Conservation (phyloP, 2,797 vertebrate genomes). For the Nothura maculosa region DNA sequence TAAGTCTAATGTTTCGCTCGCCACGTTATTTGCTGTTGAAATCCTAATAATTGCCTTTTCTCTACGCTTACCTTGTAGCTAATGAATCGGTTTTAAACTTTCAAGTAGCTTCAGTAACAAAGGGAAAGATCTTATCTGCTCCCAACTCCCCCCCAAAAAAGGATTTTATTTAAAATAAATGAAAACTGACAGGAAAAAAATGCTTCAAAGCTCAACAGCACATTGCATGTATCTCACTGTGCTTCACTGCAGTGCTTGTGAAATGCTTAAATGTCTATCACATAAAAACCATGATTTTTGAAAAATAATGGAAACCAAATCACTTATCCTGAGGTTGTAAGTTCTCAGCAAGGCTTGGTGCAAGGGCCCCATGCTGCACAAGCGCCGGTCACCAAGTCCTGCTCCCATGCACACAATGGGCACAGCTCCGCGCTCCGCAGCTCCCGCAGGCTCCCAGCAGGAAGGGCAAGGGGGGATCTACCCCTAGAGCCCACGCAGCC, state of each 20-base stretch:
- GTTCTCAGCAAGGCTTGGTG: too few relatives aligned
- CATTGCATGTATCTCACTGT: neutral
- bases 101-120: slow-evolving; percentile 3
- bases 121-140: neutral
- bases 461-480: neutral
- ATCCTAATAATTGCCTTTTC: slow-evolving; percentile 30
- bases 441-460: neutral
- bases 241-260: neutral
- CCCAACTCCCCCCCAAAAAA: neutral
- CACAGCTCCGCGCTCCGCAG: neutral
- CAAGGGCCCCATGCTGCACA: too few relatives aligned
- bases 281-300: neutral
- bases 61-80: neutral
- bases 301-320: neutral
- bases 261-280: neutral
- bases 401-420: too few relatives aligned
- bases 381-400: too few relatives aligned
- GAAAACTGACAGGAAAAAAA: neutral
- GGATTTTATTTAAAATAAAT: neutral
- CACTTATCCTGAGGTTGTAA: neutral
- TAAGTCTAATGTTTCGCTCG: slow-evolving; percentile 41
- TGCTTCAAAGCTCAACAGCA: neutral
- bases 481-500: too few relatives aligned
- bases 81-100: slow-evolving; percentile 23
- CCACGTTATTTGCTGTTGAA: slow-evolving; percentile 65